Percentiles rank a stretch among this genome's conserved stretches.
These are phyloP conservation scores for Athalia rosae DNA, from an alignment of 2,888 invertebrate species.

Conservation along the genomic window DNA sequence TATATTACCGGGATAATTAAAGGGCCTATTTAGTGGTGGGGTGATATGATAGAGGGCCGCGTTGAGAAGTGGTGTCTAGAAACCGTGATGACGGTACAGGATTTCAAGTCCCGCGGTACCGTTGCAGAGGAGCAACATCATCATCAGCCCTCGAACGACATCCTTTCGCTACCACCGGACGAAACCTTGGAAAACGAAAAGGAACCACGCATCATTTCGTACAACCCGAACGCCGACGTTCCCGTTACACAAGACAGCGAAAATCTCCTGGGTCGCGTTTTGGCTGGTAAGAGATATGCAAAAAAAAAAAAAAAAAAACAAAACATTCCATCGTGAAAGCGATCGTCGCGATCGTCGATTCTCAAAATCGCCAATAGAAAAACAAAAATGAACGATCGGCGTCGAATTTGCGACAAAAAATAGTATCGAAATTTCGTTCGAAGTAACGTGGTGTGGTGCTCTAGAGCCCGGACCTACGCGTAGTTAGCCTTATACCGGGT, in stretches of 20 bases:
- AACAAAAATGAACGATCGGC: slow-evolving; percentile 2
- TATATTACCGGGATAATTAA: too few relatives aligned
- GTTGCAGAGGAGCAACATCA: slow-evolving; percentile 66
- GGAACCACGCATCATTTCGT: slow-evolving; percentile 60
- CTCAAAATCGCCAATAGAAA: not conserved
- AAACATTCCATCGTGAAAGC: not conserved
- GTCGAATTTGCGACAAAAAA: not conserved
- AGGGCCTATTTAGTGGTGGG: slow-evolving; percentile 39
- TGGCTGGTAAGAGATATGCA: slow-evolving; percentile 75
- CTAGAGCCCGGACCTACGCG: slow-evolving; percentile 36
- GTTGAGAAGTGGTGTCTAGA: slow-evolving; percentile 59
- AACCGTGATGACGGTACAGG: slow-evolving; percentile 76
- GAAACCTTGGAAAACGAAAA: slow-evolving; percentile 65
- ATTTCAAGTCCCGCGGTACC: slow-evolving; percentile 76
- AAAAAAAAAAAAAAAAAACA: not conserved
- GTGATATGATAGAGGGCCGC: slow-evolving; percentile 59
- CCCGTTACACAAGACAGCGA: slow-evolving; percentile 73
- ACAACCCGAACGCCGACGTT: slow-evolving; percentile 47
- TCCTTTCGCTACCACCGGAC: slow-evolving; percentile 59
- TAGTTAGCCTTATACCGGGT: slow-evolving; percentile 48
- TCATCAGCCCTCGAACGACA: slow-evolving; percentile 58
- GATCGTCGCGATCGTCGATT: too few relatives aligned
- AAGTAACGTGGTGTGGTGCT: not conserved
- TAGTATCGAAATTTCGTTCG: slow-evolving; percentile 9
- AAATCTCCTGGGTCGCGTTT: slow-evolving; percentile 76